A percentile compares a stretch with the other conserved stretches of the same genome.
Evolutionary conservation across 2,797 vertebrate species (phyloP).

Genomic region (Dendrocincla tyrannina): DNA sequence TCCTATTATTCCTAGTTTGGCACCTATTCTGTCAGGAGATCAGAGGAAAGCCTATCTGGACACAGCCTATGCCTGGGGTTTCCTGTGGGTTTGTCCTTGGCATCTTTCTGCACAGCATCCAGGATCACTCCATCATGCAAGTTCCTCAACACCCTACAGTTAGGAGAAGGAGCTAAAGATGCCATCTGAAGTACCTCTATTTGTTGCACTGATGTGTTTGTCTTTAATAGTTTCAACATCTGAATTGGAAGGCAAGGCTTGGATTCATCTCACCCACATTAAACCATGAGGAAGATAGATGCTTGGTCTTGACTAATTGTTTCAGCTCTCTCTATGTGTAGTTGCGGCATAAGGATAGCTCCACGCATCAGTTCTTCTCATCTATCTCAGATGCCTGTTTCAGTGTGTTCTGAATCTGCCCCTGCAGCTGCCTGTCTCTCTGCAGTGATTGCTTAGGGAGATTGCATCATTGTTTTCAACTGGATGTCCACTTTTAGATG

Average conservation of each 20-base stretch:
- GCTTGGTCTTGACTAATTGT: neutral
- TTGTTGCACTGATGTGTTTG: neutral
- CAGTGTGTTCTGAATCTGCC: neutral
- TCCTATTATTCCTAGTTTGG: neutral
- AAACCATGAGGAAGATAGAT: neutral
- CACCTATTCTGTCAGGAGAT: neutral
- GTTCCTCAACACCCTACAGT: neutral
- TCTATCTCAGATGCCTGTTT: neutral
- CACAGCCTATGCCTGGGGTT: neutral
- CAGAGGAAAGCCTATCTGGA: neutral
- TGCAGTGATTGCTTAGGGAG: neutral
- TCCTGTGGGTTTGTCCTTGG: neutral
- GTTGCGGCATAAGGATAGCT: neutral
- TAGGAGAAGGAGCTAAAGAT: neutral
- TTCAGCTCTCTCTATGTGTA: neutral
- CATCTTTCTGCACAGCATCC: neutral
- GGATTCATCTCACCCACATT: neutral
- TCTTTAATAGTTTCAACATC: neutral
- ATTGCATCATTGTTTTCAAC: neutral
- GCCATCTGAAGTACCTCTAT: neutral
- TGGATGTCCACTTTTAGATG: neutral
- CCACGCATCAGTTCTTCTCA: neutral
- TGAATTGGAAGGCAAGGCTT: neutral
- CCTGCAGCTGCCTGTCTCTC: neutral
- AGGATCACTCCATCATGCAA: neutral